Percentiles rank a stretch among this genome's conserved stretches.
Conservation (phyloP, 2,113 vertebrate genomes). For the Rhodinocichla rosea region DNA sequence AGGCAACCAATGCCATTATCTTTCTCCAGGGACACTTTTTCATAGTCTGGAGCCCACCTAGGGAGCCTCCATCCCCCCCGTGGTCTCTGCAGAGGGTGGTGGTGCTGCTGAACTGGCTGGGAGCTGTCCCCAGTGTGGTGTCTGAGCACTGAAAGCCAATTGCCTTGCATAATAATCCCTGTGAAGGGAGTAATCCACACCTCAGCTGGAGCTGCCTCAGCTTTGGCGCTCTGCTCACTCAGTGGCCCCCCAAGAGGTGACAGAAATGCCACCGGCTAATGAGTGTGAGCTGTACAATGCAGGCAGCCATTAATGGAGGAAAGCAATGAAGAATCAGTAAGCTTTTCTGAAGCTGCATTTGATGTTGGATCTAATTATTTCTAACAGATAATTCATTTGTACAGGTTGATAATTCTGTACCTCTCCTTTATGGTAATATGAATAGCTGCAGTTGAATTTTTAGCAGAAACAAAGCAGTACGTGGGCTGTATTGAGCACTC, state of each 20-base stretch:
- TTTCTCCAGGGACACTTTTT: neutral
- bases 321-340: neutral
- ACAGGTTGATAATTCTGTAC: neutral
- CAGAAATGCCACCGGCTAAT: neutral
- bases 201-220: neutral
- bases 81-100: neutral
- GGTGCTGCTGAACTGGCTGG: accelerated
- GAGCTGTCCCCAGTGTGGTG: accelerated
- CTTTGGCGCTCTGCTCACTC: accelerated
- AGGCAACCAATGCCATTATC: neutral
- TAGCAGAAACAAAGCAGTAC: neutral
- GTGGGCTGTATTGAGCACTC: neutral
- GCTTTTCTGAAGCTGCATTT: neutral
- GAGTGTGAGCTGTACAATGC: neutral
- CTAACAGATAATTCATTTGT: neutral
- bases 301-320: neutral
- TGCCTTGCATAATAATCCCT: neutral
- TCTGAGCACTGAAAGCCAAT: neutral
- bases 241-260: neutral
- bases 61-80: neutral
- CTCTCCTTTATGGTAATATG: neutral
- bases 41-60: neutral
- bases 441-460: neutral
- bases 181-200: neutral
- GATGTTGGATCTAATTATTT: neutral